Conservation (phyloP, 2,113 vertebrate species). For the Heterocephalus glaber region DNA sequence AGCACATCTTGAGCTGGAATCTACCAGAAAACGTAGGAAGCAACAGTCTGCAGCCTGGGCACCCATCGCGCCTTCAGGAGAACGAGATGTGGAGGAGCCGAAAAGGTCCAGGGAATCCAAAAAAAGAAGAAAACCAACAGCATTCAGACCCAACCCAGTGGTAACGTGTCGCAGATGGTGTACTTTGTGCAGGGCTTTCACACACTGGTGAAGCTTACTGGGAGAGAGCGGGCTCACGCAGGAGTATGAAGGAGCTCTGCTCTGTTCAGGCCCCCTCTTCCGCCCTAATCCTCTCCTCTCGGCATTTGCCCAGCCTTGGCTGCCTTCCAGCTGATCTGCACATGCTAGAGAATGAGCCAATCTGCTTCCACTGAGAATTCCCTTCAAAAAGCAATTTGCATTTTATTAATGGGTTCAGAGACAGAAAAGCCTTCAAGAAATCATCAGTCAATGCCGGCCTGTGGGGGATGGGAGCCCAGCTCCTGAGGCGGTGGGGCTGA, state of each 20-base stretch:
- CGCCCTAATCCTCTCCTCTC: background rate
- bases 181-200: background rate
- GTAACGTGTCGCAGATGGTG: rapidly evolving
- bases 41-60: background rate
- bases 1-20: rapidly evolving
- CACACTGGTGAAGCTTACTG: rapidly evolving
- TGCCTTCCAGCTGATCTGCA: background rate
- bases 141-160: background rate
- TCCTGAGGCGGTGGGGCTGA: background rate
- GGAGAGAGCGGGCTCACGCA: background rate
- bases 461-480: background rate
- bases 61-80: background rate
- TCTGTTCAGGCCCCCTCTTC: background rate
- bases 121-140: background rate
- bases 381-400: slow-evolving; percentile 59
- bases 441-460: background rate
- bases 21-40: background rate
- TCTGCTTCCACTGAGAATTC: slow-evolving; percentile 38
- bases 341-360: background rate
- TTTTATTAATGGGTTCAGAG: slow-evolving; percentile 68
- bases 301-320: background rate
- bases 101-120: background rate
- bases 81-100: background rate
- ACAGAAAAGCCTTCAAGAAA: slow-evolving; percentile 33
- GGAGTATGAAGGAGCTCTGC: background rate